Base-by-base conservation (phyloP, 2,888 invertebrate species). In the Therioaphis trifolii region DNA sequence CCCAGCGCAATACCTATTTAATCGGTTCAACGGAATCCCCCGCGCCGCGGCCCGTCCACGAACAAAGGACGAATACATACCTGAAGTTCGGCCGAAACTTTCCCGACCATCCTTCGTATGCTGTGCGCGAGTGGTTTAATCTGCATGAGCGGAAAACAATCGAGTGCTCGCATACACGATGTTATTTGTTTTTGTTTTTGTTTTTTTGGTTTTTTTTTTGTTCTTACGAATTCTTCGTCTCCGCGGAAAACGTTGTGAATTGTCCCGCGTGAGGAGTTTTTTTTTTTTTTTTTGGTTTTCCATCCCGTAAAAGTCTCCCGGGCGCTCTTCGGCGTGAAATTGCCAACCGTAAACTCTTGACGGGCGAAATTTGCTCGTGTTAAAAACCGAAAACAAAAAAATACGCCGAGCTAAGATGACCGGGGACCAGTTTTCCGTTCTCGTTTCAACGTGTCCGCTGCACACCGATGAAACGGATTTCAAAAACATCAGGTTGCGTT, bases 21-120 rank as follows among this genome's bases (percentile, higher is more conserved):
- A 78, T 78, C 77, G 35, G 29, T 12, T 7, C 35, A 18, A 15
- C 0, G 49, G 29, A 24, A 77, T 66, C 76, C 52, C 52, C 1
- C 5, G 46, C 9, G 58, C 18, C 58, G 58, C 12, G 9, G n/a
- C n/a, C 4, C 35, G 52, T 14, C 24, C 24, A 15, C 21, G 21
- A 49, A 52, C 52, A 72, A 72, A 77, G 18, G 49, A 35, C 72
- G 29, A 61, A 40, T 24, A 68, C 77, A 52, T 52, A 66, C 18
- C 35, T 24, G 40, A 40, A 78, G 52, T 66, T 52, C 15, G 35
- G 77, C 49, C 4, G 27, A 68, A 78, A 78, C 66, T 78, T 76
- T 78, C 35, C n/a, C 18, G 35, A 40, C 52, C 66, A 35, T 52
- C 35, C 21, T 77, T 66, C 63, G 49, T 46, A 29, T 63, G n/a